phyloP scores from a whole-genome alignment of 2,797 vertebrate species.

The Stomatorhinus walkeri region DNA sequence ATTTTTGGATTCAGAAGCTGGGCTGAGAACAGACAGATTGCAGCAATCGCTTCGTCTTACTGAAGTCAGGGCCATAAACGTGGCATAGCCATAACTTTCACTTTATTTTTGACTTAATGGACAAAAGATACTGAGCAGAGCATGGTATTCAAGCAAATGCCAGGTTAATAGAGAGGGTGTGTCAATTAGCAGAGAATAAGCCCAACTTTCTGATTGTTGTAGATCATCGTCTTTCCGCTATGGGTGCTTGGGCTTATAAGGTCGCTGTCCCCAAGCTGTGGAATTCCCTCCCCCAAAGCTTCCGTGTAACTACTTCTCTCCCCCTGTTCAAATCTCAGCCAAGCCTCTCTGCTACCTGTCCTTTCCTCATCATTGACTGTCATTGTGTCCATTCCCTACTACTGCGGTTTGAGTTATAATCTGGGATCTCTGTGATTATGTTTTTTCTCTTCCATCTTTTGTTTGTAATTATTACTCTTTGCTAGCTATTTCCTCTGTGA shows the following conservation, averaged over 20 bases:
- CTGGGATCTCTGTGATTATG: neutral
- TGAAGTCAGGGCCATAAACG: neutral
- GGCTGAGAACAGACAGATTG: constrained; percentile 29
- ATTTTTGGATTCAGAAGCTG: constrained; percentile 17
- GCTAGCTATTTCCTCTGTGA: neutral
- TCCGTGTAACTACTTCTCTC: neutral
- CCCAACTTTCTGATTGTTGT: neutral
- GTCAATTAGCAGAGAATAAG: neutral
- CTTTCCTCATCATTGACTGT: neutral
- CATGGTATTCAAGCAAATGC: neutral
- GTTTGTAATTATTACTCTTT: neutral
- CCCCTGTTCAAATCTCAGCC: neutral
- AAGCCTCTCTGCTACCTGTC: neutral
- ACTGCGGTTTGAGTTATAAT: neutral
- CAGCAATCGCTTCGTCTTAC: constrained; percentile 23
- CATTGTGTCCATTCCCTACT: neutral
- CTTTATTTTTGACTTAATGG: neutral
- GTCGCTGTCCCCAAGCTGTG: neutral
- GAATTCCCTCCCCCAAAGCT: neutral
- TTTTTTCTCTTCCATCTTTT: neutral
- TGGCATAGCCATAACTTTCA: neutral
- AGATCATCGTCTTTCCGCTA: neutral
- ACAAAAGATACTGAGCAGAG: neutral
- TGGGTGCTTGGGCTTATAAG: neutral
- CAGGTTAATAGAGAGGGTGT: neutral